phyloP scores from a whole-genome alignment of 2,888 invertebrate species.

The Romanomermis culicivorax region DNA sequence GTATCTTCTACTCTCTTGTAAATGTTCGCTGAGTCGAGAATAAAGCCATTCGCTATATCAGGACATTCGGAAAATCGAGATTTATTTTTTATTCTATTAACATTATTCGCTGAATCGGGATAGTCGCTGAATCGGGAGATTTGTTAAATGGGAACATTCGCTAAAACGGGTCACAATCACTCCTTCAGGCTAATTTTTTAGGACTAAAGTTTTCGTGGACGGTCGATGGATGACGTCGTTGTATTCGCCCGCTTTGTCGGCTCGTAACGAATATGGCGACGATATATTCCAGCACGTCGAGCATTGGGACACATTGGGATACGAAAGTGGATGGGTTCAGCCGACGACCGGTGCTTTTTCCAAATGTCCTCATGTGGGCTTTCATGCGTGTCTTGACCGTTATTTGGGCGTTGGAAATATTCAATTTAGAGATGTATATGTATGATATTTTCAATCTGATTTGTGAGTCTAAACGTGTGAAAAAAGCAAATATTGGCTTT shows the following conservation, averaged over 20 bases:
- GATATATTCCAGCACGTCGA: slow-evolving; percentile 5
- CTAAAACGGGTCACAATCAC: not conserved
- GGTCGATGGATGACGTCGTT: not conserved
- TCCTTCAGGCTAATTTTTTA: not conserved
- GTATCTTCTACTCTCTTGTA: too few relatives aligned
- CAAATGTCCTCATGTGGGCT: not conserved
- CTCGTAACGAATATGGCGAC: slow-evolving; percentile 1
- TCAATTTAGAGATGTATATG: slow-evolving; percentile 3
- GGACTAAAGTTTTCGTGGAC: slow-evolving; percentile 5
- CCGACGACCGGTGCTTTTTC: not conserved
- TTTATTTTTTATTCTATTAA: too few relatives aligned
- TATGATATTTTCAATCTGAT: not conserved
- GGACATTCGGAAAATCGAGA: too few relatives aligned
- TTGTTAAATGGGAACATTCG: not conserved
- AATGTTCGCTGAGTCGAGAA: too few relatives aligned
- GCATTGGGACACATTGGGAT: slow-evolving; percentile 4
- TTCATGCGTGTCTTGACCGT: slow-evolving; percentile 2
- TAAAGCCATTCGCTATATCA: too few relatives aligned
- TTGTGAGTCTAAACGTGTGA: too few relatives aligned
- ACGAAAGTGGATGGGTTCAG: not conserved
- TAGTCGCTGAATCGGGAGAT: too few relatives aligned
- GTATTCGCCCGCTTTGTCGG: not conserved
- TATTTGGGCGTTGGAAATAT: slow-evolving; percentile 1
- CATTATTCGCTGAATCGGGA: too few relatives aligned
- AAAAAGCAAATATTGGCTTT: too few relatives aligned